phyloP scores from a whole-genome alignment of 2,797 vertebrate genomes.

The Mycteria americana region DNA sequence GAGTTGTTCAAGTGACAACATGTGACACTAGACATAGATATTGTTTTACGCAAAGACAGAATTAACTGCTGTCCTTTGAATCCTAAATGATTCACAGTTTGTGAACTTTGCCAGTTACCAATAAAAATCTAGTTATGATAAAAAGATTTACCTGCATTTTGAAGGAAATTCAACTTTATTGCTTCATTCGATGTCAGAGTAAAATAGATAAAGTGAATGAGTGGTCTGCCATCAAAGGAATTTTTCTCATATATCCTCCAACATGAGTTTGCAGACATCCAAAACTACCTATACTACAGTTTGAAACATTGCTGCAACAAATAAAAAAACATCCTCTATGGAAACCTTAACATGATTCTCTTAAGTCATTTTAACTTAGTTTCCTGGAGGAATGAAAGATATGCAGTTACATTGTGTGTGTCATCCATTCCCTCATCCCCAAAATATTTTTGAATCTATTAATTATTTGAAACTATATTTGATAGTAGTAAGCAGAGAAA shows the following conservation, averaged over 20 bases:
- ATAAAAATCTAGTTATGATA: background rate
- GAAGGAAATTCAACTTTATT: background rate
- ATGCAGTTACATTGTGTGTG: background rate
- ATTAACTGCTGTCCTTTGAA: background rate
- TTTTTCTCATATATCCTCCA: background rate
- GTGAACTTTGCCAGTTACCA: background rate
- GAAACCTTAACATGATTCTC: background rate
- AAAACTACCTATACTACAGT: background rate
- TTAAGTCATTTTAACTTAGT: background rate
- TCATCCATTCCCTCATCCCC: background rate
- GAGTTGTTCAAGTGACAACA: background rate
- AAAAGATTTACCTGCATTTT: background rate
- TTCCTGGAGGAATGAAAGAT: background rate
- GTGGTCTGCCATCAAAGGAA: background rate
- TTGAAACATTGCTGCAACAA: background rate
- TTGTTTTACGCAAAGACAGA: background rate
- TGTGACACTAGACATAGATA: background rate
- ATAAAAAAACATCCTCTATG: background rate
- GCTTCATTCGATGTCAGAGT: background rate
- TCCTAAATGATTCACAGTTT: background rate
- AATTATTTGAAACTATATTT: background rate
- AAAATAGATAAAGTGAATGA: background rate
- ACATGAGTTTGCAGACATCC: background rate
- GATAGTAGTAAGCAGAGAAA: background rate
- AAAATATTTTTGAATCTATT: background rate